Base-by-base conservation (phyloP, 2,888 invertebrate species). In the Anagyrus pseudococci region DNA sequence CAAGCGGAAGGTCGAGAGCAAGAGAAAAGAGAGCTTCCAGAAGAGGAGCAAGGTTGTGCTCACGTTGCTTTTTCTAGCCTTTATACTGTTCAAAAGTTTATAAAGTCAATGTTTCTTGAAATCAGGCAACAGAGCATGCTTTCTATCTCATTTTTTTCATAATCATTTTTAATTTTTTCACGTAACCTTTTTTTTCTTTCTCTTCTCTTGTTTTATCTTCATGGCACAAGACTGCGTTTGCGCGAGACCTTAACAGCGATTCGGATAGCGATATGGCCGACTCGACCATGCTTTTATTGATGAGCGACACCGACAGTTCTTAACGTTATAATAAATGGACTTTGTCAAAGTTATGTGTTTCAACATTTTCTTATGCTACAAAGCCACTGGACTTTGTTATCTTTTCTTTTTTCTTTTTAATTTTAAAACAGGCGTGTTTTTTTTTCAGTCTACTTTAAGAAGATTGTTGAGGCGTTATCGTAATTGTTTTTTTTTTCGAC, bases 221-320 rank as follows among this genome's bases (percentile, higher is more conserved):
- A 2, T 8, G 13, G 4, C 4, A 10, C 29, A 29, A 4, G 10
- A 37, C 33, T 8, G 8, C 33, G n/a, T n/a, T 37, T 37, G 13
- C 3, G 4, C 3, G 10, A 37, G 33, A 13, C 8, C 2, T 37
- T 37, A 2, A 37, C 33, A 69, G 60, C 59, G 69, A 68, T 49
- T 68, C 67, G 41, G 70, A 69, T 44, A 67, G 69, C 17, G 70
- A 69, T 53, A 67, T 68, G n/a, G 67, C 58, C 15, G n/a, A 10
- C n/a, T 10, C 26, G 2, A 17, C 61, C n/a, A 50, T n/a, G n/a
- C n/a, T n/a, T n/a, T n/a, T n/a, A n/a, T n/a, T 60, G 33, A 58
- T 64, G 55, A 64, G 61, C 48, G 63, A 67, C 58, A 55, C 63
- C 63, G 63, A 63, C 26, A 61, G 58, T 52, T 50, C 29, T 55